These are phyloP conservation scores for Hoplodrina blanda DNA, from an alignment of 2,888 invertebrate species.

Conservation along the genomic window DNA sequence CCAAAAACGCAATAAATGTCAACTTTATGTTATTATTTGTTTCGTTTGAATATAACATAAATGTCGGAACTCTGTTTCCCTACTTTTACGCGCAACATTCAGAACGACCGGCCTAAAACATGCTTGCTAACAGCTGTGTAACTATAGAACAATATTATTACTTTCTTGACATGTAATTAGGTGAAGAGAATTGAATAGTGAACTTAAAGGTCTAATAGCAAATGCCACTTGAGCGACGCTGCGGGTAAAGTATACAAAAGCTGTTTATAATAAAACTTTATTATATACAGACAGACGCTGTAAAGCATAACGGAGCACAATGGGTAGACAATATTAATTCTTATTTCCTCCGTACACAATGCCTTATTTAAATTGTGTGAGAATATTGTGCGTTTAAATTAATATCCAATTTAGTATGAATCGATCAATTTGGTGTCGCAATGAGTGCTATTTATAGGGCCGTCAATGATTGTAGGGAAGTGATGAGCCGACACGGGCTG, in stretches of 20 bases:
- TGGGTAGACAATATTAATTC: constrained; percentile 56
- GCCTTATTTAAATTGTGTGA: constrained; percentile 64
- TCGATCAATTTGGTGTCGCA: constrained; percentile 77
- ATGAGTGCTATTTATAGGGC: constrained; percentile 79
- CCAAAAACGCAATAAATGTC: constrained; percentile 44
- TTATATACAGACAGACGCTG: constrained; percentile 46
- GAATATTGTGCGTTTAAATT: constrained; percentile 66
- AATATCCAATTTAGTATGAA: constrained; percentile 76
- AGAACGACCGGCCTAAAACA: constrained; percentile 18
- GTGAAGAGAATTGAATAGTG: constrained; percentile 26
- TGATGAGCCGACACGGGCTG: constrained; percentile 73
- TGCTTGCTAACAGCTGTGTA: constrained; percentile 23
- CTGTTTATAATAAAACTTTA: constrained; percentile 53
- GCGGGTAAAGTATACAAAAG: constrained; percentile 43
- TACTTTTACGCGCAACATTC: constrained; percentile 34
- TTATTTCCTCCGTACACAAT: constrained; percentile 57
- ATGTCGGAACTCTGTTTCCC: constrained; percentile 27
- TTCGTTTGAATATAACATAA: constrained; percentile 48
- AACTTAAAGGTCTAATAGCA: constrained; percentile 27
- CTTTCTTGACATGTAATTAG: constrained; percentile 18
- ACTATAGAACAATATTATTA: constrained; percentile 20
- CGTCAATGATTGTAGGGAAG: constrained; percentile 75
- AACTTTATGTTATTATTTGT: constrained; percentile 49
- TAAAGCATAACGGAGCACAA: constrained; percentile 50
- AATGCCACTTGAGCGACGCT: constrained; percentile 40